Evolutionary conservation across 2,888 invertebrate genomes (phyloP).

Genomic region (Conus canariensis): DNA sequence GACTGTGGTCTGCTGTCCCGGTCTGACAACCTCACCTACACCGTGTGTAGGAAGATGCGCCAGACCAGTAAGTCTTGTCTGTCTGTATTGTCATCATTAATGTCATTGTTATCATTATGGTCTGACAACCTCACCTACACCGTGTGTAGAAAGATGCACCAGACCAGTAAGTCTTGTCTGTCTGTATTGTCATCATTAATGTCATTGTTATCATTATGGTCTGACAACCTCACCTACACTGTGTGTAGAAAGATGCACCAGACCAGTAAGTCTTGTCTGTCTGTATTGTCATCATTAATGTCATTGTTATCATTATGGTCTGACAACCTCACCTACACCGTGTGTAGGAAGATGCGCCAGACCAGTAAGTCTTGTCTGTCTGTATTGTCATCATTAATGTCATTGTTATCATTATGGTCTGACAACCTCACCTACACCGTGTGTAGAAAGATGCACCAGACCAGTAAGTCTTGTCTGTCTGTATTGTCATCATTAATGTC

Average conservation of each 20-base stretch:
- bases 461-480: neutral
- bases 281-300: neutral
- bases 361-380: neutral
- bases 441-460: too few species aligned
- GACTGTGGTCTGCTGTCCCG: conserved; percentile 26
- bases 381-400: neutral
- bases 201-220: neutral
- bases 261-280: conserved; percentile 18
- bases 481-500: neutral
- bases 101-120: too few species aligned
- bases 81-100: neutral
- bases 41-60: conserved; percentile 35
- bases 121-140: neutral
- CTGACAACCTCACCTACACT: neutral
- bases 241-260: conserved; percentile 35
- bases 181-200: neutral
- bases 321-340: too few species aligned
- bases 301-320: too few species aligned
- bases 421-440: too few species aligned
- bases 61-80: conserved; percentile 31
- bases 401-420: too few species aligned
- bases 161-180: conserved; percentile 19
- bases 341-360: too few species aligned
- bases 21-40: neutral
- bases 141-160: conserved; percentile 33